Evolutionary conservation across 1,140 invertebrate genomes (phyloP), one percentile per base, ranked within the genome.

Genomic region (Euwallacea fornicatus): DNA sequence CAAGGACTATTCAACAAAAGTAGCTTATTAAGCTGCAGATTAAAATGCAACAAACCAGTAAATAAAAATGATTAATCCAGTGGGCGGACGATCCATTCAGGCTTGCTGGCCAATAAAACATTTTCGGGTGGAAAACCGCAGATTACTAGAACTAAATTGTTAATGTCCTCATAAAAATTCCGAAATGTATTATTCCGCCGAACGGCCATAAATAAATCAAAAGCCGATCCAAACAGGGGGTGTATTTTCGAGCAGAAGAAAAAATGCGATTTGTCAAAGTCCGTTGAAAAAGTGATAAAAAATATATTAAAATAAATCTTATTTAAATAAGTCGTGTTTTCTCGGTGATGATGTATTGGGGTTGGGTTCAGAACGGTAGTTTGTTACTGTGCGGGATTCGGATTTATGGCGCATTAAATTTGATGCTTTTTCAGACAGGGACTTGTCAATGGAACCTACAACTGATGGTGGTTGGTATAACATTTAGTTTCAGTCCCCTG

Each of bases 221-320:
- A 63, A 64, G 68, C 6, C 68, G 53, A 66, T 59, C 53, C 55
- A 43, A 66, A 56, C 54, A 46, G 69, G 68, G 66, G 44, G 60
- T 16, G 60, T 42, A 47, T 62, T 50, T 33, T 33, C 21, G 21
- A 33, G 21, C 21, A 21, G 13, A 64, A 55, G n/a, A 72, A 74
- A 75, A 74, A 47, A 42, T 41, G 54, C 66, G 54, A 74, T 75
- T 75, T 75, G 74, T 73, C 71, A 75, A 69, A 69, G 61, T 65
- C 66, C 61, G n/a, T 9, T 53, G 64, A 65, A 58, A 59, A 69
- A 66, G 55, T 64, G 63, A 70, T 75, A 69, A 75, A 75, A 75
- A 75, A 75, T 70, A 65, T 72, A 72, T 72, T 72, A 72, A 71
- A 72, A 72, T 72, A 73, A 69, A 71, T 75, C 74, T 75, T 69